phyloP scores from a whole-genome alignment of 2,888 invertebrate species.

The Teleogryllus oceanicus region DNA sequence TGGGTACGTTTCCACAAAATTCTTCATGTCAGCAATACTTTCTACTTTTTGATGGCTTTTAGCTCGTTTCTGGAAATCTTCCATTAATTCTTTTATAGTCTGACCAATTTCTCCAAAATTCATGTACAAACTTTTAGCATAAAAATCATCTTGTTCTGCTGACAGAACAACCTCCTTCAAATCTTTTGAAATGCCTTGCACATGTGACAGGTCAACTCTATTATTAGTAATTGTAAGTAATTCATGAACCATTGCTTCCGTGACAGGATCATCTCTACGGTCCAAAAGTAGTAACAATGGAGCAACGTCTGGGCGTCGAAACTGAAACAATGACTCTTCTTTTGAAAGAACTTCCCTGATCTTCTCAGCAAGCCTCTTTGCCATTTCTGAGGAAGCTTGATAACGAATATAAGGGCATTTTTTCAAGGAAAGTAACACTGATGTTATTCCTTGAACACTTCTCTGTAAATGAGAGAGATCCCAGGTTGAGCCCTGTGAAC shows the following conservation, averaged over 20 bases:
- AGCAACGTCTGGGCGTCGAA: slow-evolving; percentile 63
- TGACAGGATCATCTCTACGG: slow-evolving; percentile 90
- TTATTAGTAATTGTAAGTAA: slow-evolving; percentile 88
- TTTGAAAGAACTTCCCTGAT: slow-evolving; percentile 80
- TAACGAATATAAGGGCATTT: slow-evolving; percentile 86
- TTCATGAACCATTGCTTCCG: slow-evolving; percentile 99
- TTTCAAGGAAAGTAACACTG: slow-evolving; percentile 84
- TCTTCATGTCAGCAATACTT: slow-evolving; percentile 98
- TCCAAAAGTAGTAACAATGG: slow-evolving; percentile 88
- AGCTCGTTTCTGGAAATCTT: slow-evolving; percentile 93
- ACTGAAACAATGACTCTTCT: slow-evolving; percentile 84
- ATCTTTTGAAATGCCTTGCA: slow-evolving; percentile 83
- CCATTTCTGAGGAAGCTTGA: slow-evolving; percentile 80
- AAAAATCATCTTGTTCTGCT: slow-evolving; percentile 96
- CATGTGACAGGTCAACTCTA: slow-evolving; percentile 81
- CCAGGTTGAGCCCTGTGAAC: slow-evolving; percentile 71
- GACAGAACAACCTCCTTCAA: slow-evolving; percentile 89
- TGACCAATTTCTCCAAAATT: slow-evolving; percentile 99
- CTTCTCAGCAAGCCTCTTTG: slow-evolving; percentile 79
- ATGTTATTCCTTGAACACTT: slow-evolving; percentile 78
- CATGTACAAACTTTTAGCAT: slow-evolving; percentile 58
- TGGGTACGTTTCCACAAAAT: slow-evolving; percentile 96
- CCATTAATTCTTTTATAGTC: slow-evolving; percentile 94
- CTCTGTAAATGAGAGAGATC: slow-evolving; percentile 71
- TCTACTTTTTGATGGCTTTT: slow-evolving; percentile 96